phyloP scores from a whole-genome alignment of 2,113 vertebrate genomes.

The Sclerurus mexicanus region DNA sequence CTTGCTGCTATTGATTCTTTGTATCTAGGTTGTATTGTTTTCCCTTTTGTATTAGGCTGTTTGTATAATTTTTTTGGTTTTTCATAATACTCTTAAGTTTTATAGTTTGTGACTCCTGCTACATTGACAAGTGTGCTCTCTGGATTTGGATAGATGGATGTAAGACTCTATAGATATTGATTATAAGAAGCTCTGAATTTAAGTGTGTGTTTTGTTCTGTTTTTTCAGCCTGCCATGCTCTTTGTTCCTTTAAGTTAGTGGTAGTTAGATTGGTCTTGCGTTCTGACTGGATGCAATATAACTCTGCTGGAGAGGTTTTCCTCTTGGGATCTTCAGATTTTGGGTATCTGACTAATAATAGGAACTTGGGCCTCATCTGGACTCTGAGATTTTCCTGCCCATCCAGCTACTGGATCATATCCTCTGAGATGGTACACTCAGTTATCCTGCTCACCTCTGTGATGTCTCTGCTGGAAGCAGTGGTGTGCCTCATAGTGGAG shows the following conservation, averaged over 20 bases:
- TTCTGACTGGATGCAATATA: not conserved
- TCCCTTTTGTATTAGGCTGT: not conserved
- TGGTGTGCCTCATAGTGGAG: not conserved
- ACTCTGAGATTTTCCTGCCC: not conserved
- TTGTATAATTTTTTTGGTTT: not conserved
- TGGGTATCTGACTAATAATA: not conserved
- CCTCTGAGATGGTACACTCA: not conserved
- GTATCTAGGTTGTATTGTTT: not conserved
- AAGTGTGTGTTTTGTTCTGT: not conserved
- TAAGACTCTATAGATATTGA: not conserved
- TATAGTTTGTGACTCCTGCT: not conserved
- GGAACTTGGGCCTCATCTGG: not conserved
- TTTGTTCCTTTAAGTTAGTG: not conserved
- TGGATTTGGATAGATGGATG: not conserved
- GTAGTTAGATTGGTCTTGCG: fast-evolving
- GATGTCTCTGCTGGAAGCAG: not conserved
- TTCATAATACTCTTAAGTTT: not conserved
- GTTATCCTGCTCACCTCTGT: not conserved
- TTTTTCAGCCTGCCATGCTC: not conserved
- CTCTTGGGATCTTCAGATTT: not conserved
- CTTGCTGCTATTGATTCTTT: not conserved
- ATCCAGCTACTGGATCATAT: not conserved
- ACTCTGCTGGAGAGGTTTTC: not conserved
- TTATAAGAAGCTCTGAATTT: not conserved
- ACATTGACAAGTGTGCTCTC: not conserved